Evolutionary conservation across 2,888 invertebrate species (phyloP), one percentile per base, ranked within the genome.

Genomic region (Drosophila picticornis): DNA sequence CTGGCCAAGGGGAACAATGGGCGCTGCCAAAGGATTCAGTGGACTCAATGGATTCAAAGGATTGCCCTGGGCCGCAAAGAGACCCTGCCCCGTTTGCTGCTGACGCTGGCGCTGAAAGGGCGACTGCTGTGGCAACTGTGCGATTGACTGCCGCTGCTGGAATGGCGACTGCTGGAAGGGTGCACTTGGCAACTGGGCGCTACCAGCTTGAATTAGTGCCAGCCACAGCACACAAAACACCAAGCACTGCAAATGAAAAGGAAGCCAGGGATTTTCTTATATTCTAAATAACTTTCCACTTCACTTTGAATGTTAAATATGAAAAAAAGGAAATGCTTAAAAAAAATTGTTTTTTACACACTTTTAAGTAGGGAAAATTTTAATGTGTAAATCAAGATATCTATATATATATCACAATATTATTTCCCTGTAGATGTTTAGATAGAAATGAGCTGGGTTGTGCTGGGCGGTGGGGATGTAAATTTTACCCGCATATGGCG

Each of bases 111-210:
- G 76, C 51, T 69, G 69, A 22, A 78, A 78, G 2, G 63, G 88
- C 34, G 81, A 81, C 43, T 88, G 91, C 64, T 86, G 81, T 77
- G 84, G 67, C 51, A 84, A 83, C 50, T 80, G 72, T 19, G 71
- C 58, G 13, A 69, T 65, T 53, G 86, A 87, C 43, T 81, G 91
- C 48, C 87, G 88, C 70, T 85, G 91, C 59, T 91, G 92, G 27
- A 88, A 93, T 5, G 91, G 88, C 50, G 90, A 72, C 79, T 91
- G 91, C 74, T 90, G 88, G 72, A 91, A 91, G 50, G 91, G 66
- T 31, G 90, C 77, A 51, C 62, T 76, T 4, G 84, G 80, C 40
- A 88, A 38, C 65, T 87, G 87, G 4, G 82, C 88, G 27, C 43
- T 71, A 27, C 69, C 63, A 7, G 55, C 48, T 57, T 51, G 63